Evolutionary conservation across 2,113 vertebrate species (phyloP).

Genomic region (Phylloscopus trochiloides): DNA sequence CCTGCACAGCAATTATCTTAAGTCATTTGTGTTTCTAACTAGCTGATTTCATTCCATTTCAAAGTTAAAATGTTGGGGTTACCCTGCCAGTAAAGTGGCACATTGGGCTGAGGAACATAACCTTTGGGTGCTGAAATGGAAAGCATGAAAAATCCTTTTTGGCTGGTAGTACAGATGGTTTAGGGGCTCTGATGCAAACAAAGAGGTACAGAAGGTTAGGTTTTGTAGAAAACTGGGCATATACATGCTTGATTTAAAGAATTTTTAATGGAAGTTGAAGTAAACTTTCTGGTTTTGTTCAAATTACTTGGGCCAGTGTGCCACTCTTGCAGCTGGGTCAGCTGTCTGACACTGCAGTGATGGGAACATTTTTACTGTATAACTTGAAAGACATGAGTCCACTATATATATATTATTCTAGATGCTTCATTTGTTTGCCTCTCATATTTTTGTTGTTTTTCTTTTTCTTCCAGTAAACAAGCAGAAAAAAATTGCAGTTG

Average conservation of each 20-base stretch:
- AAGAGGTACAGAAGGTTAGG: neutral
- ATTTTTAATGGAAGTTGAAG: neutral
- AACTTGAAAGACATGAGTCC: neutral
- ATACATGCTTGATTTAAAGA: neutral
- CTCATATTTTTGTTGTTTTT: neutral
- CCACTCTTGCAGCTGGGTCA: neutral
- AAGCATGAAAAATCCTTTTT: neutral
- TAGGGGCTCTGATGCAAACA: neutral
- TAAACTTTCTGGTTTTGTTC: neutral
- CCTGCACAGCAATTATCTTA: neutral
- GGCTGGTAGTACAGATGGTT: neutral
- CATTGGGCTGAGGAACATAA: neutral
- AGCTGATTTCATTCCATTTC: neutral
- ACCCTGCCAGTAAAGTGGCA: neutral
- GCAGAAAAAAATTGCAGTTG: constrained; percentile 90
- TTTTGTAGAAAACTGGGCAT: neutral
- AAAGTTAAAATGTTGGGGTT: neutral
- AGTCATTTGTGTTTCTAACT: neutral
- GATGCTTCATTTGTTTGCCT: neutral
- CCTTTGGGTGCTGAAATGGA: neutral
- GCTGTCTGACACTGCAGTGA: neutral
- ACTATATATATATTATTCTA: neutral
- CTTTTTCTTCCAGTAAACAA: constrained; percentile 80
- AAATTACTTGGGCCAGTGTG: neutral
- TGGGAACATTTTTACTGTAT: neutral